phyloP scores from a whole-genome alignment of 2,113 vertebrate genomes.

The Crotalus horridus region DNA sequence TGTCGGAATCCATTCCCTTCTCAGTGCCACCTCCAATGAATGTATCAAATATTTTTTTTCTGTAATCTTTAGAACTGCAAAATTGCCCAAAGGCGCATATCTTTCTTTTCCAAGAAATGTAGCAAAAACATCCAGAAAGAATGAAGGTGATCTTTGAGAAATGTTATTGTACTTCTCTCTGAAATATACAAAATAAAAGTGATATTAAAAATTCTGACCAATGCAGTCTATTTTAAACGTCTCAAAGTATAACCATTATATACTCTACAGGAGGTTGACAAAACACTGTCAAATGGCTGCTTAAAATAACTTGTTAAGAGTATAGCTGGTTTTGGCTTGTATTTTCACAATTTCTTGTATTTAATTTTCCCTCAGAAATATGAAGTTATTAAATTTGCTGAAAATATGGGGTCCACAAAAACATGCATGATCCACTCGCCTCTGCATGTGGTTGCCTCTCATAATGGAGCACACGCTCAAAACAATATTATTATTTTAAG shows the following conservation, averaged over 20 bases:
- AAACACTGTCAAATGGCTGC: constrained; percentile 17
- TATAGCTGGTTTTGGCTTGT: constrained; percentile 60
- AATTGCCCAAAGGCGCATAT: constrained; percentile 71
- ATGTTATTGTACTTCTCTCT: constrained; percentile 72
- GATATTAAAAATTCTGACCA: constrained; percentile 69
- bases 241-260: constrained; percentile 51
- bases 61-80: constrained; percentile 70
- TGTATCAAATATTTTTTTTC: constrained; percentile 69
- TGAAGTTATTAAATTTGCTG: constrained; percentile 18
- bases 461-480: neutral
- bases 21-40: constrained; percentile 71
- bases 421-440: neutral
- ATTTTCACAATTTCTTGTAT: constrained; percentile 42
- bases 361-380: constrained; percentile 63
- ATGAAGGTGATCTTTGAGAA: constrained; percentile 74
- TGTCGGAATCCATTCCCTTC: constrained; percentile 62
- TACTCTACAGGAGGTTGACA: constrained; percentile 51
- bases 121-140: constrained; percentile 73
- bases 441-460: too few species aligned
- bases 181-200: constrained; percentile 71
- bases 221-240: constrained; percentile 55
- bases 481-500: neutral
- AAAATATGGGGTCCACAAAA: neutral
- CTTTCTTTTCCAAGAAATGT: constrained; percentile 74
- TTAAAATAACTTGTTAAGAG: constrained; percentile 57